These are phyloP conservation scores for Panagrolaimus sp. DNA, from an alignment of 1,140 invertebrate species.

Conservation along the genomic window DNA sequence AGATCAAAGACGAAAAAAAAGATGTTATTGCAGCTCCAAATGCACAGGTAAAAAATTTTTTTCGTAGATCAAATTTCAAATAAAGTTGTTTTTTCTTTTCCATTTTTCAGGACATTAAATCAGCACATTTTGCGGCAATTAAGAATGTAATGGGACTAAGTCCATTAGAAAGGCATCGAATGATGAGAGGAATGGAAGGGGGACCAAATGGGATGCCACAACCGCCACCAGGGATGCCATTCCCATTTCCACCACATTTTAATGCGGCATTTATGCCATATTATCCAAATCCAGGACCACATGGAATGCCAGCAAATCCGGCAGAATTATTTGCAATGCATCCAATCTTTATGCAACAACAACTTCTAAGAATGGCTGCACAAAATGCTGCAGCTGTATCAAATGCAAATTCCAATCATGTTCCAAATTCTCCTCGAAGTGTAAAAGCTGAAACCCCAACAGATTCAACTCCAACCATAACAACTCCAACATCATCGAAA, in stretches of 20 bases:
- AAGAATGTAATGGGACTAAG: constrained; percentile 6
- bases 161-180: background rate
- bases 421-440: no score
- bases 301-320: background rate
- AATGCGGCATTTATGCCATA: background rate
- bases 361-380: background rate
- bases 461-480: background rate
- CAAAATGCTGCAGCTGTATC: background rate
- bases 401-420: background rate
- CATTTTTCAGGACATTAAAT: constrained; percentile 14
- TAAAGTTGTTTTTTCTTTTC: background rate
- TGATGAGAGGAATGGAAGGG: background rate
- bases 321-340: constrained; percentile 11
- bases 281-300: background rate
- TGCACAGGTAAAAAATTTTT: background rate
- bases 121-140: background rate
- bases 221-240: constrained; percentile 1
- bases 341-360: background rate
- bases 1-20: constrained; percentile 14
- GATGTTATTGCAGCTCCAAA: background rate
- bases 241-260: constrained; percentile 12
- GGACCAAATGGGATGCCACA: constrained; percentile 1
- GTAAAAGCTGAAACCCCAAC: background rate
- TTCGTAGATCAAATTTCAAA: constrained; percentile 14
- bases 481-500: constrained; percentile 13